These are phyloP conservation scores for Globodera rostochiensis DNA, from an alignment of 1,140 invertebrate genomes.

Conservation along the genomic window DNA sequence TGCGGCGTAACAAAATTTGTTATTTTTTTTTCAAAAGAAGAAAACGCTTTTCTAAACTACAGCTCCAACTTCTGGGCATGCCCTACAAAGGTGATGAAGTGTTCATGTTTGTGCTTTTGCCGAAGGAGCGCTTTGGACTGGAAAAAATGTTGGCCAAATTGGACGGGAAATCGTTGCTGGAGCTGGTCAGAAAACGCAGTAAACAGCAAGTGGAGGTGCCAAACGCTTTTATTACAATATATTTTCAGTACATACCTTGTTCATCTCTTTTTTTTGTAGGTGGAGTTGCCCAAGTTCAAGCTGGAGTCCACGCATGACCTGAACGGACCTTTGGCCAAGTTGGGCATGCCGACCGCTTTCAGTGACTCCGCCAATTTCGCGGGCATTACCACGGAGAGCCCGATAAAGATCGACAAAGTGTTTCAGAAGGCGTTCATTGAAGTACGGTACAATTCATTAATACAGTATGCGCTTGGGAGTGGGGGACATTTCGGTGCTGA, in stretches of 20 bases:
- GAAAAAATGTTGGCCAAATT: constrained; percentile 16
- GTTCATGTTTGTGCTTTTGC: constrained; percentile 33
- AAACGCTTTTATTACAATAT: not conserved
- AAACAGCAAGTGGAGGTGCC: constrained; percentile 18
- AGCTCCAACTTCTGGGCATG: constrained; percentile 24
- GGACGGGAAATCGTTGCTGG: constrained; percentile 19
- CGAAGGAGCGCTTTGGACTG: constrained; percentile 36
- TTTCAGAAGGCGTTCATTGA: constrained; percentile 41
- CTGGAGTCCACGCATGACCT: no score
- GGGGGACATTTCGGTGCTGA: no score
- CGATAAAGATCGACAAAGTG: constrained; percentile 25
- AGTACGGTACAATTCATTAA: constrained; percentile 11
- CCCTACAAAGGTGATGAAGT: constrained; percentile 27
- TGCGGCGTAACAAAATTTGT: constrained; percentile 8
- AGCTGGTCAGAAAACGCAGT: constrained; percentile 8
- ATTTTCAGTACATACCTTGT: not conserved
- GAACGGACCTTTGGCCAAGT: no score
- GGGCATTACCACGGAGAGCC: constrained; percentile 3
- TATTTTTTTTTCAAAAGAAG: not conserved
- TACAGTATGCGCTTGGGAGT: not conserved
- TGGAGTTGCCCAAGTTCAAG: no score
- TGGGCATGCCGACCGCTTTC: no score
- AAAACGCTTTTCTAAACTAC: not conserved
- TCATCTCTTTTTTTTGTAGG: constrained; percentile 6
- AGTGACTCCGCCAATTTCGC: no score